phyloP scores from a whole-genome alignment of 2,888 invertebrate genomes.

The Andrena bicolor region DNA sequence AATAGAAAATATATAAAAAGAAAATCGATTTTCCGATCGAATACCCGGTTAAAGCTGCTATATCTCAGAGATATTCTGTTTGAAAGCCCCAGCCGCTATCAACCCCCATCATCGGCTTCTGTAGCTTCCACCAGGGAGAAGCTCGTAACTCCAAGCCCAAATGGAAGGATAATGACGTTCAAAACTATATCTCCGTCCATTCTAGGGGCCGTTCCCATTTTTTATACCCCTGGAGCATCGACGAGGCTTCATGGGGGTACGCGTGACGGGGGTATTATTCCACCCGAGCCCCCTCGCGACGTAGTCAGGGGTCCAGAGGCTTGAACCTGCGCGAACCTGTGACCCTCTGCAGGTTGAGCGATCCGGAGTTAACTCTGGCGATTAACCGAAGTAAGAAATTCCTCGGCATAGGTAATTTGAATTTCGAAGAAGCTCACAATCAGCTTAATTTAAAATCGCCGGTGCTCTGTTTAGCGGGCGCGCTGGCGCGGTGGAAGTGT shows the following conservation, averaged over 20 bases:
- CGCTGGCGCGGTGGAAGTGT: not conserved
- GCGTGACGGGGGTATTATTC: slow-evolving; percentile 12
- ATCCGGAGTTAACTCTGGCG: not conserved
- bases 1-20: no score
- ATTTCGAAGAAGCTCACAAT: no score
- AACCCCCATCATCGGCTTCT: not conserved
- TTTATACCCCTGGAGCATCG: slow-evolving; percentile 24
- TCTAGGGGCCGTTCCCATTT: slow-evolving; percentile 7
- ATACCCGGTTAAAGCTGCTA: not conserved
- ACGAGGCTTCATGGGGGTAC: slow-evolving; percentile 18
- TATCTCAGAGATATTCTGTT: no score
- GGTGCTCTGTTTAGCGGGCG: no score
- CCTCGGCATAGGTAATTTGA: no score
- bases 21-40: no score
- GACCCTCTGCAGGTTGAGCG: slow-evolving; percentile 26
- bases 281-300: not conserved
- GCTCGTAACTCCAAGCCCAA: slow-evolving; percentile 9
- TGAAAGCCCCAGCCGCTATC: not conserved
- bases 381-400: not conserved
- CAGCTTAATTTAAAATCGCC: no score
- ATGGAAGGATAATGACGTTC: slow-evolving; percentile 46
- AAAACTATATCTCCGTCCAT: not conserved
- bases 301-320: not conserved
- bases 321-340: slow-evolving; percentile 46
- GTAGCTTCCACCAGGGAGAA: not conserved